These are phyloP conservation scores for Corynorhinus townsendii DNA, from an alignment of 2,113 vertebrate species.

Conservation along the genomic window DNA sequence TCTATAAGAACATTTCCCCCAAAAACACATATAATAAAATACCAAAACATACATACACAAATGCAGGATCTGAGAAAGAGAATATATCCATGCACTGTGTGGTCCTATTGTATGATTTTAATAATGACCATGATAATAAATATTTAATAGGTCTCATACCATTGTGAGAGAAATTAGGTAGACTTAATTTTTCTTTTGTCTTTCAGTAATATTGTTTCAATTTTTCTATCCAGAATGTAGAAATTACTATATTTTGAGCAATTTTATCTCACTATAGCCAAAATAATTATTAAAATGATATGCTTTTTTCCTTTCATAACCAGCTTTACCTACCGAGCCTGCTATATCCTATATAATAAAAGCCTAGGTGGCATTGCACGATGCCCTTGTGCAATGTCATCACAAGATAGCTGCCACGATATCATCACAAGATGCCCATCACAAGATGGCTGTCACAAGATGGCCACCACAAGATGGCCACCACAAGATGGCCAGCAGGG, in stretches of 20 bases:
- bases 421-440: too few species aligned
- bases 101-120: not conserved
- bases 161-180: not conserved
- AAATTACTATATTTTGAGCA: not conserved
- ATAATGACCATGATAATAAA: not conserved
- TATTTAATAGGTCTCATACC: not conserved
- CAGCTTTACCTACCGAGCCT: not conserved
- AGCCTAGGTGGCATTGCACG: too few species aligned
- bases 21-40: not conserved
- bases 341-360: not conserved
- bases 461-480: too few species aligned
- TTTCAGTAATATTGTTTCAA: not conserved
- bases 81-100: not conserved
- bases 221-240: not conserved
- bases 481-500: too few species aligned
- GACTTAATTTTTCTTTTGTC: not conserved
- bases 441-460: too few species aligned
- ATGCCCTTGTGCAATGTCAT: too few species aligned
- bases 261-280: not conserved
- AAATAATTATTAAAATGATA: not conserved
- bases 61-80: not conserved
- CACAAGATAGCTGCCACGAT: too few species aligned
- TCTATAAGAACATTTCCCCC: not conserved
- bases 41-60: not conserved
- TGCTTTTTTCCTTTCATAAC: not conserved